Evolutionary conservation across 1,140 invertebrate species (phyloP).

Genomic region (Psix sp.): DNA sequence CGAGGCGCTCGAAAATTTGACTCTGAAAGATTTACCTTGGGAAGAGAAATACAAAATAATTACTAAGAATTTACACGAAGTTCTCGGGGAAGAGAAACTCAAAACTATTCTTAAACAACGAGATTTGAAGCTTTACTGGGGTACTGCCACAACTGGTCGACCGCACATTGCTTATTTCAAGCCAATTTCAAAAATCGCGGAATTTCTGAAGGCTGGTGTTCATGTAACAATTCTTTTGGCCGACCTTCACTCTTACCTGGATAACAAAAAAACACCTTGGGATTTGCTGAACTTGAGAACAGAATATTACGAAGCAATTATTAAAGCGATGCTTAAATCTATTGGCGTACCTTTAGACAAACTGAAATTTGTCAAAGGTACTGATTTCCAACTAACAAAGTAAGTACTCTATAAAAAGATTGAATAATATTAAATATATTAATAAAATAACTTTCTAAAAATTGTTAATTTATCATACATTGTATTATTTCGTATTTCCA

Average conservation of each 20-base stretch:
- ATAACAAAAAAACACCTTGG: constrained; percentile 99
- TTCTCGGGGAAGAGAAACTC: constrained; percentile 94
- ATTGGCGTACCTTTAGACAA: constrained; percentile 97
- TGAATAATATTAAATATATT: constrained; percentile 9
- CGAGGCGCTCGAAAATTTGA: neutral
- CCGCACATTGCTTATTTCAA: constrained; percentile 99
- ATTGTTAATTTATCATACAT: no score
- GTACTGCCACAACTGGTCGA: constrained; percentile 98
- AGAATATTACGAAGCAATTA: constrained; percentile 95
- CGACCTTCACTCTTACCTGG: constrained; percentile 98
- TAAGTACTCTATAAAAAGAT: constrained; percentile 63
- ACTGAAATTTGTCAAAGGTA: constrained; percentile 96
- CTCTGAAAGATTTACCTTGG: constrained; percentile 66
- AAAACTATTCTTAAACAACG: constrained; percentile 89
- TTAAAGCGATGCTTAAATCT: constrained; percentile 96
- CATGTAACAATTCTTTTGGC: constrained; percentile 98
- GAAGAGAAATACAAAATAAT: constrained; percentile 89
- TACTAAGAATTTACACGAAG: constrained; percentile 91
- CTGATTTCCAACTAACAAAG: constrained; percentile 95
- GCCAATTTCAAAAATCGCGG: constrained; percentile 98
- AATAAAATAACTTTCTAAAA: constrained; percentile 5
- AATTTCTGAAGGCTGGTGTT: constrained; percentile 96
- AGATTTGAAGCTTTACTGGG: constrained; percentile 99
- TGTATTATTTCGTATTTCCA: no score
- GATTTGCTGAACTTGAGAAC: constrained; percentile 90